Evolutionary conservation across 2,797 vertebrate genomes (phyloP), one percentile per base, ranked within the genome.

Genomic region (Peromyscus nudipes): DNA sequence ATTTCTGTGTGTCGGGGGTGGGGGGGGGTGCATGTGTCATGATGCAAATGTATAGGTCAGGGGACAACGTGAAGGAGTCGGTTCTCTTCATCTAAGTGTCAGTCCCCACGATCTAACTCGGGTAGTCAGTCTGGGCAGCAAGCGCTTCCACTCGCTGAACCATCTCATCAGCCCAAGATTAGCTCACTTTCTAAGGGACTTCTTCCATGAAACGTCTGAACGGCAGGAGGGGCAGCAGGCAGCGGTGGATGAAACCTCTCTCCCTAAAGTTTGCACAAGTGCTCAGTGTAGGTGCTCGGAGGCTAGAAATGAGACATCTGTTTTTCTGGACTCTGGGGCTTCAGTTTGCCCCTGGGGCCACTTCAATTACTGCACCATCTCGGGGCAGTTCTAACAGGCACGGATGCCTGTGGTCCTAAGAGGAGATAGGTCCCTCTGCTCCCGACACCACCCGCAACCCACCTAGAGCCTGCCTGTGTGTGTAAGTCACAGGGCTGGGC

Each of bases 271-370:
- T 2, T 71, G 31, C 12, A 89, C 6, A 17, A 4, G 13, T 46
- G 43, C 79, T 64, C 65, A 92, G 67, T 69, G n/a, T 25, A 4
- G 55, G 11, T 3, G 9, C 19, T 49, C 1, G 9, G 37, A 43
- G 34, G 27, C 6, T 27, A 21, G 29, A 37, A 62, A 67, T 52
- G 64, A 69, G 60, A 49, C 23, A 43, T 31, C n/a, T 62, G 31
- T 82, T 55, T 62, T 49, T 88, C 60, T 37, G 52, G 40, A 27
- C 19, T 4, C 40, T 16, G 19, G 23, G n/a, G 84, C 34, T 86
- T 86, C 34, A 37, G 60, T 89, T 95, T 76, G 79, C 57, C 19
- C 87, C 49, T 49, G 71, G 81, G n/a, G 27, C 60, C 19, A 23
- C 75, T 85, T 25, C 46, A 67, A 80, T 75, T 79, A 52, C 76